phyloP scores from a whole-genome alignment of 2,797 vertebrate genomes.

The Sebastes diaconus region DNA sequence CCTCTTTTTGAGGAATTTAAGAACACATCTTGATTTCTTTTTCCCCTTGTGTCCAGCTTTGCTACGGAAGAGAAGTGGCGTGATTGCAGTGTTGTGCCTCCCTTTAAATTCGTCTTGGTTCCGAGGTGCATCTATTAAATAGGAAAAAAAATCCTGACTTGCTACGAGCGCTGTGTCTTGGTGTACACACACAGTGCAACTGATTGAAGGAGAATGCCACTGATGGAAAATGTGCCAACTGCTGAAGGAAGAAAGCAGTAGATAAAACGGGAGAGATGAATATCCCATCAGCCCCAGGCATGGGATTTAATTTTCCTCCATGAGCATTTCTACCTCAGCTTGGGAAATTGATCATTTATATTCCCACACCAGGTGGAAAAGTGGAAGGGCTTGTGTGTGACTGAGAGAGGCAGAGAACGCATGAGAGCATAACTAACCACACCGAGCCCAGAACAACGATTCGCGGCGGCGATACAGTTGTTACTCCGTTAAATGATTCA shows the following conservation, averaged over 20 bases:
- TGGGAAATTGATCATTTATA: constrained; percentile 79
- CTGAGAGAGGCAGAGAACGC: constrained; percentile 10
- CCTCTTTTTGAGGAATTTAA: neutral
- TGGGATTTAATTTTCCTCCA: constrained; percentile 79
- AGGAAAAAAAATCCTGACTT: constrained; percentile 40
- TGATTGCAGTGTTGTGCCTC: constrained; percentile 1
- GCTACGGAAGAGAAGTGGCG: neutral
- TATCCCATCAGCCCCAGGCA: constrained; percentile 76
- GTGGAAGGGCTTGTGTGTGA: constrained; percentile 42
- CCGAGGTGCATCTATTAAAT: constrained; percentile 55
- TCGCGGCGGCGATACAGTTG: constrained; percentile 57
- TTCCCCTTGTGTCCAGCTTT: neutral
- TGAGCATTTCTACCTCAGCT: constrained; percentile 73
- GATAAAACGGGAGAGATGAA: constrained; percentile 77
- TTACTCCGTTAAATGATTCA: constrained; percentile 74
- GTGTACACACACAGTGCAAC: constrained; percentile 58
- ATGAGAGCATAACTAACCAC: constrained; percentile 64
- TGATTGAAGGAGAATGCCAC: constrained; percentile 72
- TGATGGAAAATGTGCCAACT: constrained; percentile 78
- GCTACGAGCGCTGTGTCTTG: constrained; percentile 29
- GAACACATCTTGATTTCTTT: neutral
- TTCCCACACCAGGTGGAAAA: constrained; percentile 70
- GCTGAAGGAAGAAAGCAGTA: constrained; percentile 67
- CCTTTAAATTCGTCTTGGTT: constrained; percentile 31
- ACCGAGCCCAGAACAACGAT: constrained; percentile 51